Conservation (phyloP, 2,797 vertebrate species). For the Chloroceryle amazona region DNA sequence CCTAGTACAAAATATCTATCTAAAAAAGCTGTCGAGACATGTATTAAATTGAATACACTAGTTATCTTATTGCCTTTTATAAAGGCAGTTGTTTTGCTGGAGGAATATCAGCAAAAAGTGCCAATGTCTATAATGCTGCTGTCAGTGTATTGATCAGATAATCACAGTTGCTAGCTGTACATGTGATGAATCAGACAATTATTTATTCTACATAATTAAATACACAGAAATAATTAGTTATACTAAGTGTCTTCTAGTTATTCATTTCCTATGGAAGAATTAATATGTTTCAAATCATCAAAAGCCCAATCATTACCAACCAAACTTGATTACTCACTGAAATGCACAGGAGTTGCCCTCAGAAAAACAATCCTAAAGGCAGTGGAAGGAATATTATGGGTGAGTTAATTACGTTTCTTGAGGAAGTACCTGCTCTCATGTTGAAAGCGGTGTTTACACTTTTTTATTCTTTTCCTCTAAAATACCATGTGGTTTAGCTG, state of each 20-base stretch:
- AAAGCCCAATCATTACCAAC: background rate
- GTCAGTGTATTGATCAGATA: background rate
- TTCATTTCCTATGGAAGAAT: background rate
- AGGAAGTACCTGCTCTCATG: background rate
- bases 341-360: background rate
- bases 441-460: background rate
- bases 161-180: background rate
- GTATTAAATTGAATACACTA: background rate
- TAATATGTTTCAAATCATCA: background rate
- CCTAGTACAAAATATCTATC: background rate
- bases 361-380: background rate
- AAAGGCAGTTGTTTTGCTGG: background rate
- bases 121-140: background rate
- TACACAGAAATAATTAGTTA: background rate
- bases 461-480: background rate
- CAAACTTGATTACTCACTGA: background rate
- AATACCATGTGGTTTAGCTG: background rate
- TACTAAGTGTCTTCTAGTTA: conserved; percentile 4
- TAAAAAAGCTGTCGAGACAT: background rate
- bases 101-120: background rate
- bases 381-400: background rate
- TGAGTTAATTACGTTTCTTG: background rate
- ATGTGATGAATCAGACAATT: background rate
- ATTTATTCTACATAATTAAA: conserved; percentile 19
- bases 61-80: background rate